Percentiles rank a stretch among this genome's conserved stretches.
phyloP scores from a whole-genome alignment of 1,140 invertebrate genomes.

The Xylocopa sonorina region DNA sequence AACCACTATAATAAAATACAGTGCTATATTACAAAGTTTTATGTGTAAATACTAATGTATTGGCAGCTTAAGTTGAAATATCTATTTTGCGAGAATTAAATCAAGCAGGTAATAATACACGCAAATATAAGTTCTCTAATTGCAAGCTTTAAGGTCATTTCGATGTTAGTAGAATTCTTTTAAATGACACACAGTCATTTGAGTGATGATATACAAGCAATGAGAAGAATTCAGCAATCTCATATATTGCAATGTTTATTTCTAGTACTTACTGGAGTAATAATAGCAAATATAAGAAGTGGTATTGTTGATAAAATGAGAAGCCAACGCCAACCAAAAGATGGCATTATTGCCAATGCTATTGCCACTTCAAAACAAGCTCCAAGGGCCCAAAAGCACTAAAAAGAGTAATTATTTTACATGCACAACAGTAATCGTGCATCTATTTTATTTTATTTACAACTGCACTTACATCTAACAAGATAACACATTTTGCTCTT shows the following conservation, averaged over 20 bases:
- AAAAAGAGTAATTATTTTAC: slow-evolving; percentile 75
- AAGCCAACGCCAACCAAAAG: slow-evolving; percentile 95
- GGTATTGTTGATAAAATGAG: slow-evolving; percentile 94
- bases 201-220: too few relatives aligned
- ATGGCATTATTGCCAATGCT: slow-evolving; percentile 95
- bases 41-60: too few relatives aligned
- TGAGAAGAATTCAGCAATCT: too few relatives aligned
- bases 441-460: slow-evolving; percentile 19
- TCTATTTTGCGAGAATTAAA: too few relatives aligned
- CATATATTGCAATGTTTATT: too few relatives aligned
- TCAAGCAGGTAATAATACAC: too few relatives aligned
- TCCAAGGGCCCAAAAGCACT: slow-evolving; percentile 98
- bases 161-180: too few relatives aligned
- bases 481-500: slow-evolving; percentile 95
- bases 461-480: slow-evolving; percentile 91
- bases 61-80: too few relatives aligned
- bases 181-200: too few relatives aligned
- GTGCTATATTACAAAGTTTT: too few relatives aligned
- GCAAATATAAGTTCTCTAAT: too few relatives aligned
- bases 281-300: slow-evolving; percentile 90
- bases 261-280: slow-evolving; percentile 86
- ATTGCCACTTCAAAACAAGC: slow-evolving; percentile 96
- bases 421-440: background rate
- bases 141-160: too few relatives aligned
- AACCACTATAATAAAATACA: slow-evolving; percentile 87